Conservation (phyloP, 2,888 invertebrate species). For the Ectemnius continuus region DNA sequence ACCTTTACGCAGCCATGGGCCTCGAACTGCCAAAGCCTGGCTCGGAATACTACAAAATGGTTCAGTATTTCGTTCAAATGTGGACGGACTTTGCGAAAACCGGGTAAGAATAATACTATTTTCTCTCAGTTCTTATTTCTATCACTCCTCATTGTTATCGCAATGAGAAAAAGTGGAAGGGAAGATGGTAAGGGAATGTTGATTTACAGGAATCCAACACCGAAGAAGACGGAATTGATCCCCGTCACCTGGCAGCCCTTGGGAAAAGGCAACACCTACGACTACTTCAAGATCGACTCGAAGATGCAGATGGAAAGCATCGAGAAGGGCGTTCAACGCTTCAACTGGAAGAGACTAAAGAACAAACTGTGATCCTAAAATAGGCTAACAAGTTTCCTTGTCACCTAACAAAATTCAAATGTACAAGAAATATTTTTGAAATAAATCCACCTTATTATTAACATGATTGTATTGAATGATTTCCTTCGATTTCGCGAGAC, state of each 20-base stretch:
- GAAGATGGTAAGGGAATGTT: neutral
- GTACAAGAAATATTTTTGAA: too few species aligned
- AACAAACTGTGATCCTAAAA: conserved; percentile 50
- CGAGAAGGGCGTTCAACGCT: conserved; percentile 30
- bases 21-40: conserved; percentile 36
- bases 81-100: conserved; percentile 75
- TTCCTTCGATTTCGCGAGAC: too few species aligned
- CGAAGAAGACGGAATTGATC: conserved; percentile 53
- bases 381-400: too few species aligned
- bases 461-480: too few species aligned
- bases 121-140: too few species aligned
- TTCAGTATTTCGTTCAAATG: conserved; percentile 67
- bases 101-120: conserved; percentile 59
- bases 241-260: conserved; percentile 67
- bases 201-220: conserved; percentile 69
- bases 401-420: too few species aligned
- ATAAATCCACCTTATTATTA: too few species aligned
- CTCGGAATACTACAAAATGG: conserved; percentile 52
- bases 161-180: too few species aligned
- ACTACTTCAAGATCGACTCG: conserved; percentile 64
- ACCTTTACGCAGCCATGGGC: conserved; percentile 29
- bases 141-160: too few species aligned
- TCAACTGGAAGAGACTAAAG: conserved; percentile 42
- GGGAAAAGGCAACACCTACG: conserved; percentile 38
- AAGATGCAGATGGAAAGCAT: conserved; percentile 58